A percentile compares a stretch with the other conserved stretches of the same genome.
Evolutionary conservation across 2,888 invertebrate genomes (phyloP).

Genomic region (Oscheius sp.): DNA sequence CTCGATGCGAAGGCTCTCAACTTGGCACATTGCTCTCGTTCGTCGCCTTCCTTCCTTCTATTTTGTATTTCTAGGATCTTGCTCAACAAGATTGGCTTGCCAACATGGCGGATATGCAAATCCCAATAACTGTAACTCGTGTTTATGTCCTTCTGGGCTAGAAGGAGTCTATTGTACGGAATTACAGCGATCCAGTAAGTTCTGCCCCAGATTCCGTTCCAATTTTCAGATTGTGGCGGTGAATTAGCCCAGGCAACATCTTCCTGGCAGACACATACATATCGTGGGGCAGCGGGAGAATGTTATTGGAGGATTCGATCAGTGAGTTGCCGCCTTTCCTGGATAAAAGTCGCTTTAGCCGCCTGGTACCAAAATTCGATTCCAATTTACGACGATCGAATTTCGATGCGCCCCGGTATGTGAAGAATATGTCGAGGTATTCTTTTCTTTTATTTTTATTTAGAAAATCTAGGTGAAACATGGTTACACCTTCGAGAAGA

Average conservation of each 20-base stretch:
- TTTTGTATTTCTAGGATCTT: conserved; percentile 40
- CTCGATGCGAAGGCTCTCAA: conserved; percentile 58
- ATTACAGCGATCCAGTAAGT: conserved; percentile 53
- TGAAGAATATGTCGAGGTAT: conserved; percentile 56
- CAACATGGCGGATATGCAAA: conserved; percentile 69
- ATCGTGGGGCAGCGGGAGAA: conserved; percentile 50
- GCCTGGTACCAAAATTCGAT: conserved; percentile 41
- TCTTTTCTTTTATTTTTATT: neutral
- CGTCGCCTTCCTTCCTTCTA: neutral
- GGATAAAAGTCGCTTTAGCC: conserved; percentile 30
- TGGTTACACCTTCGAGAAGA: conserved; percentile 44
- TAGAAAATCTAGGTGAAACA: conserved; percentile 45
- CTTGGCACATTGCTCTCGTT: conserved; percentile 55
- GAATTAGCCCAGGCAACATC: conserved; percentile 45
- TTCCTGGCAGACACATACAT: conserved; percentile 52
- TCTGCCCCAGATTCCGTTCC: neutral
- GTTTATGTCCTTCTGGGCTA: conserved; percentile 69
- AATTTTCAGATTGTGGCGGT: conserved; percentile 48
- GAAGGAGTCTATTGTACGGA: conserved; percentile 65
- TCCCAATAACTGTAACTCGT: conserved; percentile 67
- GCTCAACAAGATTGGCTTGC: conserved; percentile 56
- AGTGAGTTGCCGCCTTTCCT: conserved; percentile 31
- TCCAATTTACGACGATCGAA: conserved; percentile 44
- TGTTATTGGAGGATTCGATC: conserved; percentile 58
- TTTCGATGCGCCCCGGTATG: conserved; percentile 53